Percentiles rank a stretch among this genome's conserved stretches.
Conservation (phyloP, 2,888 invertebrate species). For the Pinctada fucata region DNA sequence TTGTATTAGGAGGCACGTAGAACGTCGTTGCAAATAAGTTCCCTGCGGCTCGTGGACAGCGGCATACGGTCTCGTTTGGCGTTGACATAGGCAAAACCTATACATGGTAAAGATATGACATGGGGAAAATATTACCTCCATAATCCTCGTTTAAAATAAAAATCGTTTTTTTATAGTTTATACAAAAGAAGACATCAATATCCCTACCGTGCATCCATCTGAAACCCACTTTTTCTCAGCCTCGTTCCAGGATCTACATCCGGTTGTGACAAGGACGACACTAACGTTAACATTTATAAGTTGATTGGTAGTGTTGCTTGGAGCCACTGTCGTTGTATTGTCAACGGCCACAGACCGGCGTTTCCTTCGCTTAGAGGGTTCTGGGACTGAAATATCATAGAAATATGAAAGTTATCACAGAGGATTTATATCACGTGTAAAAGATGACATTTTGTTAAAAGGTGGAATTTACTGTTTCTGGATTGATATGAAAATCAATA, state of each 20-base stretch:
- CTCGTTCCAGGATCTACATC: constrained; percentile 33
- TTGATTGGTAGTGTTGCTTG: not conserved
- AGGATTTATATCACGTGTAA: no score
- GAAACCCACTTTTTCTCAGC: constrained; percentile 19
- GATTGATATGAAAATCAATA: no score
- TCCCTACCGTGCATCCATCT: constrained; percentile 32
- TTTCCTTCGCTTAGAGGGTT: not conserved
- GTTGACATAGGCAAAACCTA: constrained; percentile 35
- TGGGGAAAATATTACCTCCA: no score
- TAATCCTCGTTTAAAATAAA: no score
- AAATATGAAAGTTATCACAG: no score
- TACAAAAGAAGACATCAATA: no score
- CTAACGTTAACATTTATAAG: constrained; percentile 27
- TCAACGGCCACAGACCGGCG: not conserved
- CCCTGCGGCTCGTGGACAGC: constrained; percentile 25
- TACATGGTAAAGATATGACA: no score
- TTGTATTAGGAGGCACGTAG: constrained; percentile 37
- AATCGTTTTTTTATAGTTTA: no score
- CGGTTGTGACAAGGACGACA: constrained; percentile 32
- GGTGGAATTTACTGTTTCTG: no score
- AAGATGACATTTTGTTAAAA: no score
- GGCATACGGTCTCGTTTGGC: constrained; percentile 38
- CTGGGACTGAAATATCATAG: no score
- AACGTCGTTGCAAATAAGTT: constrained; percentile 36
- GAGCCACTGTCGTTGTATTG: not conserved